Base-by-base conservation (phyloP, 2,888 invertebrate species). In the Odontocerum albicorne region DNA sequence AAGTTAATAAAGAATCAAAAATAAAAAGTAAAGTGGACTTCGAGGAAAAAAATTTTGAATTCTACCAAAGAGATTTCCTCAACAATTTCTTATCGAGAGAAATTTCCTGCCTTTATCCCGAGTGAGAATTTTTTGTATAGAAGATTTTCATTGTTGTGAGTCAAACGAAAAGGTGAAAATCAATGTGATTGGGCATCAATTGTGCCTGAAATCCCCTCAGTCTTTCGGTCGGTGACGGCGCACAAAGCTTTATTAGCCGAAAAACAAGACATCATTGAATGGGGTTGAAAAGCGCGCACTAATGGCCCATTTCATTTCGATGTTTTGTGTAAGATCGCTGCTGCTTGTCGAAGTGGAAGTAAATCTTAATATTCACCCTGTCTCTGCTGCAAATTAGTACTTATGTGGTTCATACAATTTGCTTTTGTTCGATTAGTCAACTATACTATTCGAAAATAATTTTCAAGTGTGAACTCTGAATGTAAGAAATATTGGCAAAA, bases 261-360 rank as follows among this genome's bases (percentile, higher is more conserved):
- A 42, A 49, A 42, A 49, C 49, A 49, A 49, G 40, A 15, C 22
- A 39, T 39, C 22, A 49, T 17, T 49, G 49, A 49, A 31, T 42
- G 13, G 20, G 17, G 16, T n/a, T 40, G 16, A 40, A 40, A 40
- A 20, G 40, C 7, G 38, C 8, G 17, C 40, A 17, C 40, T 39
- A 49, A 49, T 49, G 38, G 17, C 16, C 49, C 33, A 22, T 17
- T 49, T 36, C 49, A 49, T 39, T 49, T 21, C 20, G 27, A 27
- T 27, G 39, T 15, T 38, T 49, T 43, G 43, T 16, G n/a, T n/a
- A n/a, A n/a, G n/a, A n/a, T n/a, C n/a, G n/a, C n/a, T n/a, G n/a
- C n/a, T n/a, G n/a, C n/a, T n/a, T n/a, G n/a, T n/a, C n/a, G n/a
- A n/a, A n/a, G n/a, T n/a, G n/a, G n/a, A n/a, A n/a, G n/a, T n/a